Evolutionary conservation across 2,888 invertebrate species (phyloP).

Genomic region (Plemyria rubiginata): DNA sequence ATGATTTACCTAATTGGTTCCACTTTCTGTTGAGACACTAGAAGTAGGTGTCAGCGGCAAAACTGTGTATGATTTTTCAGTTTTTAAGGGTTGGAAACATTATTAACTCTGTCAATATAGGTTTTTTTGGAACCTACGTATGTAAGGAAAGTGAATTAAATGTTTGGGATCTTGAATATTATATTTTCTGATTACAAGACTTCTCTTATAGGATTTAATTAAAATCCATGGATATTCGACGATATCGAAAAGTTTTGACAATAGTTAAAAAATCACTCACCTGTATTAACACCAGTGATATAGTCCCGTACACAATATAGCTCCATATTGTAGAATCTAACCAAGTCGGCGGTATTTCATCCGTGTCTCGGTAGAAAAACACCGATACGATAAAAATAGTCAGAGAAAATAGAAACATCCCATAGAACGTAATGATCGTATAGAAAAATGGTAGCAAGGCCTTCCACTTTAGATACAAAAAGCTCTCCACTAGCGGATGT

Average conservation of each 20-base stretch:
- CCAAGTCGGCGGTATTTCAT: slow-evolving; percentile 56
- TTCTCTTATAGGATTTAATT: too few species aligned
- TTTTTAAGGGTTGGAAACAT: too few species aligned
- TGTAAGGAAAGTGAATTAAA: too few species aligned
- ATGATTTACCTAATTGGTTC: not conserved
- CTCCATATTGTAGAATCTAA: slow-evolving; percentile 66
- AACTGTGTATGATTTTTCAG: too few species aligned
- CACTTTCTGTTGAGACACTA: not conserved
- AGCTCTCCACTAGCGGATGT: slow-evolving; percentile 85
- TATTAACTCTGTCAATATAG: too few species aligned
- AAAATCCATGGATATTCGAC: not conserved
- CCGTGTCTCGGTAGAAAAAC: slow-evolving; percentile 75
- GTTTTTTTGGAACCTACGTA: too few species aligned
- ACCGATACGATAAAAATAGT: slow-evolving; percentile 77
- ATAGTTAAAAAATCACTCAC: slow-evolving; percentile 50
- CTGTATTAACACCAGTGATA: slow-evolving; percentile 70
- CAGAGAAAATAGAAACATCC: slow-evolving; percentile 76
- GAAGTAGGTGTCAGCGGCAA: too few species aligned
- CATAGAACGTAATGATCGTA: slow-evolving; percentile 76
- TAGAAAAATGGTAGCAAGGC: slow-evolving; percentile 83
- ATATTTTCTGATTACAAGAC: too few species aligned
- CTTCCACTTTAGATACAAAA: slow-evolving; percentile 84
- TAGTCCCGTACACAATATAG: slow-evolving; percentile 66
- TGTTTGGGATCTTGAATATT: too few species aligned
- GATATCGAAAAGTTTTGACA: too few species aligned